Base-by-base conservation (phyloP, 1,140 invertebrate genomes). In the Pentalonia nigronervosa region DNA sequence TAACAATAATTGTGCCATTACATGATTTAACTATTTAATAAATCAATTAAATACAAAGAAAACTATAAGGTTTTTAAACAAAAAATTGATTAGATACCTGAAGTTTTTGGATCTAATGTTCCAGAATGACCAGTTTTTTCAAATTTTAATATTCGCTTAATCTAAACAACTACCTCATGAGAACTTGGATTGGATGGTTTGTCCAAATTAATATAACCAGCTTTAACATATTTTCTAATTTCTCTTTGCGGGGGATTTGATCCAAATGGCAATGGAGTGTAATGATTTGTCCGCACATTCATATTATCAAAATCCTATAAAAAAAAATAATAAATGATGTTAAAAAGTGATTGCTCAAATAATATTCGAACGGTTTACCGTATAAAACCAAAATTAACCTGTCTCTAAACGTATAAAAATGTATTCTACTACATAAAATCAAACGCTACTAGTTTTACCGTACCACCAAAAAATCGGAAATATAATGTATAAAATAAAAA, bases 71-170 rank as follows among this genome's bases (percentile, higher is more conserved):
- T 67, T 67, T 67, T n/a, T 67, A 67, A 67, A 67, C 17, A 67
- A 67, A n/a, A 30, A 67, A 67, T 23, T 67, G 11, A n/a, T n/a
- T 17, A 67, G 1, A 94, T 95, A 97, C 96, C 97, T 94, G 97
- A 97, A 47, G 98, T 98, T 96, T 99, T 99, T 1, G 99, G 99
- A 97, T 99, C 99, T 7, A 99, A 96, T 1, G 99, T 99, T 86
- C 99, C 99, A n/a, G 99, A 99, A 95, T 99, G 99, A 8, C 99
- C 99, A 14, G 99, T 99, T 95, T 99, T 99, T 93, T 99, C 98
- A 2, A 99, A 98, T 95, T 98, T 97, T 14, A 99, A 96, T 94
- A 99, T 99, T 93, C 98, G 96, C 95, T 99, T 99, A 93, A 99
- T 98, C 99, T 99, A 99, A 25, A 99, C 98, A 0, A 99, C 99